Base-by-base conservation (phyloP, 2,888 invertebrate species). In the Deroplatys truncata region DNA sequence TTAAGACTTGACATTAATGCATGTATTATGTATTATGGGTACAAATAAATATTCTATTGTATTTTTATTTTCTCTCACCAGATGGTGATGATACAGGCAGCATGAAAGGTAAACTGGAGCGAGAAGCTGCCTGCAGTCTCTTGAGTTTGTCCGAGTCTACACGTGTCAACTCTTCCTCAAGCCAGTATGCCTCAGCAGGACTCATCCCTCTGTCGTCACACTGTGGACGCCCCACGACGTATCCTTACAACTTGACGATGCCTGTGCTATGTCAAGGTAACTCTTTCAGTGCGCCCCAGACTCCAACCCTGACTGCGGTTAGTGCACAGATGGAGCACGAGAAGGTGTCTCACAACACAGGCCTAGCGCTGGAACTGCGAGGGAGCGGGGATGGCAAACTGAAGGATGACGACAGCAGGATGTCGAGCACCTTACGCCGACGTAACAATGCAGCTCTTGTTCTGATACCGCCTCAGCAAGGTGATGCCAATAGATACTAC, bases 41-140 rank as follows among this genome's bases (percentile, higher is more conserved):
- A n/a, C n/a, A n/a, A n/a, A n/a, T n/a, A 31, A 31, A 2, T 31
- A 31, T 5, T 31, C 5, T 43, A 43, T 13, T 43, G 13, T 43
- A 0, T 10, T 43, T 43, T 43, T 43, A 13, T 43, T n/a, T 88
- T 20, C 35, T 84, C 83, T 29, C 86, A 84, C 13, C 86, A 89
- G 89, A 92, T 91, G 88, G 72, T 28, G 90, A 89, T 82, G 90
- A 88, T 8, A 56, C 15, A 2, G 35, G 83, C 83, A 85, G 56
- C 28, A 84, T 28, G n/a, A 88, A 90, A 84, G 89, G 93, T 93
- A 43, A 93, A 93, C 89, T 93, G 92, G 98, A 98, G 93, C 97
- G 97, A 92, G 98, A 98, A 94, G 98, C 98, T 13, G 98, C 98
- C 0, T 96, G 97, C 92, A 97, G 98, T 92, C 94, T 98, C 90